Evolutionary conservation across 2,888 invertebrate genomes (phyloP).

Genomic region (Nowickia ferox): DNA sequence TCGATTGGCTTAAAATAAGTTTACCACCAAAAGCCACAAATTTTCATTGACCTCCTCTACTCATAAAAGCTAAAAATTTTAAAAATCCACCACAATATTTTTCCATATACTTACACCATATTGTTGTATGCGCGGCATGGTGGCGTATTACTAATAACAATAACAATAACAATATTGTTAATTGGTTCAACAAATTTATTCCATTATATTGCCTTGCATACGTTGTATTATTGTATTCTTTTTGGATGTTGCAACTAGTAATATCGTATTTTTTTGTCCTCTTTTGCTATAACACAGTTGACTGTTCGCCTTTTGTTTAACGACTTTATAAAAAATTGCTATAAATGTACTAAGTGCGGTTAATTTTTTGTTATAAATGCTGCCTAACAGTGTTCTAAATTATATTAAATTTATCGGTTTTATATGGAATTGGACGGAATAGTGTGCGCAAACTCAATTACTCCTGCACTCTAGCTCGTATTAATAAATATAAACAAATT

Average conservation of each 20-base stretch:
- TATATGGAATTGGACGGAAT: too few relatives aligned
- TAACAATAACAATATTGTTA: slow-evolving; percentile 30
- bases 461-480: too few relatives aligned
- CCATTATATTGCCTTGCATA: background rate
- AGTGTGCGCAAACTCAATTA: too few relatives aligned
- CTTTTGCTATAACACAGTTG: background rate
- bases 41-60: slow-evolving; percentile 28
- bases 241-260: background rate
- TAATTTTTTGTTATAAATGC: too few relatives aligned
- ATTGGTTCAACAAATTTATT: slow-evolving; percentile 62
- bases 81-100: slow-evolving; percentile 14
- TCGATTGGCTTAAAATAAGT: slow-evolving; percentile 20
- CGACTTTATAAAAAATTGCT: too few relatives aligned
- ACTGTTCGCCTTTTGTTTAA: background rate
- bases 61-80: background rate
- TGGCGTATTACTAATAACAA: slow-evolving; percentile 41
- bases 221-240: background rate
- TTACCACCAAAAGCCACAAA: slow-evolving; percentile 1
- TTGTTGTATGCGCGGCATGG: slow-evolving; percentile 9
- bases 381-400: too few relatives aligned
- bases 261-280: slow-evolving; percentile 10
- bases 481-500: too few relatives aligned
- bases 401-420: too few relatives aligned
- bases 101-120: background rate
- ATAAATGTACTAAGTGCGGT: too few relatives aligned